Base-by-base conservation (phyloP, 2,888 invertebrate species). In the Didymodactylos carnosus region DNA sequence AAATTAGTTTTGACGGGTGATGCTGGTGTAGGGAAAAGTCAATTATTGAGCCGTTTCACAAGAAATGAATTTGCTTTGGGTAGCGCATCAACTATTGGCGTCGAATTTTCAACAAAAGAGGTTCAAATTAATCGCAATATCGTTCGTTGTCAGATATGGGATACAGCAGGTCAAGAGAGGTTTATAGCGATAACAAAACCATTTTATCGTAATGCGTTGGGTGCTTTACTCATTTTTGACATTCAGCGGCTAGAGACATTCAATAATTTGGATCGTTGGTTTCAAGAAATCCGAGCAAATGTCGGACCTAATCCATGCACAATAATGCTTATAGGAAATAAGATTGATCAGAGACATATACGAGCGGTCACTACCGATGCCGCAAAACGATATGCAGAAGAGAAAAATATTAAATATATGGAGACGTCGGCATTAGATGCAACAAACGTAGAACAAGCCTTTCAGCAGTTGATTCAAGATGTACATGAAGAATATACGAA, bases 41-140 rank as follows among this genome's bases (percentile, higher is more conserved):
- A 98, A 87, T 88, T 99, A 79, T 88, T 98, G 78, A 95, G 97
- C 77, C 89, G 98, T 85, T 98, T 99, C 87, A 99, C 98, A 86
- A 90, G 98, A 85, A 99, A 99, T 88, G 98, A 98, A 88, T 98
- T 98, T 86, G 98, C 98, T 87, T 88, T 98, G 87, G 98, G 98
- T 87, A 95, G 95, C 79, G 99, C 98, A 87, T 97, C 95, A 79
- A 98, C 98, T 81, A 99, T 98, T 87, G 62, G 62, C 10, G 62
- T 62, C 1, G 62, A 62, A 35, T 62, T 62, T 62, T 62, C 62
- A 35, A 62, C 98, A 98, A 78, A 98, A 99, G 81, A 40, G 46
- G 23, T 78, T 39, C 80, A 92, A 90, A 93, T 95, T 79, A 97
- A 98, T 86, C 92, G 93, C 70, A 98, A 98, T 87, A 97, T 94